These are phyloP conservation scores for Hyposoter dolosus DNA, from an alignment of 2,888 invertebrate genomes.

Conservation along the genomic window DNA sequence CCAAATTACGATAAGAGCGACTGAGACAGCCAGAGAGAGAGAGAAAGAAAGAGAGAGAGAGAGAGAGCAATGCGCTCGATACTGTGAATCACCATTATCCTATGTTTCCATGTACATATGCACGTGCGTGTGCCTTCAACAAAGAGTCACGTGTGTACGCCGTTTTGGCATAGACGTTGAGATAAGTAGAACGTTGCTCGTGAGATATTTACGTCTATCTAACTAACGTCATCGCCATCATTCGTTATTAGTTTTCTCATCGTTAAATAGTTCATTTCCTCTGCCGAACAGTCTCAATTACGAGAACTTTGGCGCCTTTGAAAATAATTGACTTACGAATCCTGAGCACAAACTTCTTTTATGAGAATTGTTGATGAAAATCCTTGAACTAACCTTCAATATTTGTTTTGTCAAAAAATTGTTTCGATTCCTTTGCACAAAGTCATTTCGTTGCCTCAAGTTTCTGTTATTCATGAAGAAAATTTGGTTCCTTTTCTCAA, in stretches of 20 bases:
- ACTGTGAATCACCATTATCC: conserved; percentile 62
- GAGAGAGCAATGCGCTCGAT: conserved; percentile 43
- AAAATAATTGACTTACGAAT: not conserved
- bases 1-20: conserved; percentile 58
- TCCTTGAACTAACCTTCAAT: not conserved
- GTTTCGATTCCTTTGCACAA: not conserved
- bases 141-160: conserved; percentile 44
- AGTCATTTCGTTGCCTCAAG: not conserved
- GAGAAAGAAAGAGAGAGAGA: conserved; percentile 9
- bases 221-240: not conserved
- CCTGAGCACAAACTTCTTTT: not conserved
- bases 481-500: not conserved
- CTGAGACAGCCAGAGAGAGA: not conserved
- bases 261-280: conserved; percentile 8
- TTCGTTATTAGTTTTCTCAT: conserved; percentile 32
- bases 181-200: conserved; percentile 15
- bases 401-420: not conserved
- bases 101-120: not conserved
- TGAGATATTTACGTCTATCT: conserved; percentile 5
- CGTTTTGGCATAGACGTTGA: conserved; percentile 34
- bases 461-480: not conserved
- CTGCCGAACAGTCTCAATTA: not conserved
- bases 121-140: not conserved
- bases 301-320: not conserved
- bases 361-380: not conserved